Base-by-base conservation (phyloP, 1,140 invertebrate genomes). In the Harlomillsia oculata region DNA sequence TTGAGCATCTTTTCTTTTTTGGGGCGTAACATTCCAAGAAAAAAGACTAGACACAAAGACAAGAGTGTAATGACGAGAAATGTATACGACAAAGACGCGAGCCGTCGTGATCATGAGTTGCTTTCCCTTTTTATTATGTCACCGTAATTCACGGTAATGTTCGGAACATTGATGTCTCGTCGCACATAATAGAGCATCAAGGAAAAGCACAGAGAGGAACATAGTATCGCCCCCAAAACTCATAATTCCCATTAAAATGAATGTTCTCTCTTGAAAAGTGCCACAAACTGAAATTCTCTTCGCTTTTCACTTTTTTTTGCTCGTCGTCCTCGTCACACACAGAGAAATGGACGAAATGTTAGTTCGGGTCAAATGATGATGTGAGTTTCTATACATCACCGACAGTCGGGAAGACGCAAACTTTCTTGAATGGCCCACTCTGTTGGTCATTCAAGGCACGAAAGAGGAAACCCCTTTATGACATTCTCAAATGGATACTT, bases 171-270 rank as follows among this genome's bases (percentile, higher is more conserved):
- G 54, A 56, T 49, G 54, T 56, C 54, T 32, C 40, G 46, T n/a
- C 14, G 48, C 13, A 25, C 48, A n/a, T n/a, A n/a, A n/a, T n/a
- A n/a, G n/a, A n/a, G n/a, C n/a, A n/a, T n/a, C n/a, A n/a, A n/a
- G n/a, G n/a, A n/a, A n/a, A n/a, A n/a, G n/a, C n/a, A n/a, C n/a
- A n/a, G n/a, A n/a, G n/a, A n/a, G n/a, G n/a, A n/a, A n/a, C n/a
- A n/a, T n/a, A n/a, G n/a, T n/a, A n/a, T n/a, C n/a, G n/a, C n/a
- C n/a, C n/a, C n/a, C n/a, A n/a, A n/a, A n/a, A n/a, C n/a, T 57
- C 46, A 57, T 57, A 57, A 57, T 57, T 57, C 51, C 55, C 55
- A 57, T 57, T 57, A 57, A 57, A 57, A 57, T 57, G 46, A 57
- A 57, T 57, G 55, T 20, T 56, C 46, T n/a, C 16, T 14, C 20